These are phyloP conservation scores for Cynopterus brachyotis DNA, from an alignment of 2,113 vertebrate genomes.

Conservation along the genomic window DNA sequence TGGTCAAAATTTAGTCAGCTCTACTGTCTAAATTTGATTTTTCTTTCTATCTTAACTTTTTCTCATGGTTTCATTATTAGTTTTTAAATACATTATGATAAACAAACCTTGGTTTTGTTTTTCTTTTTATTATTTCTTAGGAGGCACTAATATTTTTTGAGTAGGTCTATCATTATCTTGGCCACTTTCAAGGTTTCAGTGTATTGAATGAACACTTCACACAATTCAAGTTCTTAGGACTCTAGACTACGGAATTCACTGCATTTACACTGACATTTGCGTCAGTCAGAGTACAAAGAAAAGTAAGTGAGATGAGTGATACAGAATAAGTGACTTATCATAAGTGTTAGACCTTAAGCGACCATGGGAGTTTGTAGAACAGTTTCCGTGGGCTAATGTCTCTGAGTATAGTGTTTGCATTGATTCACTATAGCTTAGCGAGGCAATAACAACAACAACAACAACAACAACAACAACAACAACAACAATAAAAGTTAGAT, in stretches of 20 bases:
- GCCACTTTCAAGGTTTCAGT: background rate
- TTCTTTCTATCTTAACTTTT: conserved; percentile 30
- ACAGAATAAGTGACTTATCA: background rate
- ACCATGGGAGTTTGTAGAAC: background rate
- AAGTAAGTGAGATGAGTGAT: background rate
- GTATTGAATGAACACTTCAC: background rate
- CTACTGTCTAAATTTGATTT: background rate
- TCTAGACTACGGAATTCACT: background rate
- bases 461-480: too few relatives aligned
- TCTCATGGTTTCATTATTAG: conserved; percentile 59
- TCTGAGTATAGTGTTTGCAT: background rate
- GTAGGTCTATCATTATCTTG: background rate
- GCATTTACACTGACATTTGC: background rate
- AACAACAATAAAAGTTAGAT: background rate
- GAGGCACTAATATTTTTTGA: background rate
- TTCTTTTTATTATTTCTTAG: background rate
- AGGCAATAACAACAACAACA: background rate
- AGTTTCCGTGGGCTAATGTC: background rate
- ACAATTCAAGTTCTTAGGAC: background rate
- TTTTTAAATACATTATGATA: background rate
- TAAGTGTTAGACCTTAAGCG: background rate
- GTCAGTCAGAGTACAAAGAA: background rate
- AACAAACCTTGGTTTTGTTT: background rate
- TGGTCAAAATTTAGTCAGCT: background rate
- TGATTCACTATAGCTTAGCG: background rate